Evolutionary conservation across 2,888 invertebrate genomes (phyloP).

Genomic region (Ametastegia equiseti): DNA sequence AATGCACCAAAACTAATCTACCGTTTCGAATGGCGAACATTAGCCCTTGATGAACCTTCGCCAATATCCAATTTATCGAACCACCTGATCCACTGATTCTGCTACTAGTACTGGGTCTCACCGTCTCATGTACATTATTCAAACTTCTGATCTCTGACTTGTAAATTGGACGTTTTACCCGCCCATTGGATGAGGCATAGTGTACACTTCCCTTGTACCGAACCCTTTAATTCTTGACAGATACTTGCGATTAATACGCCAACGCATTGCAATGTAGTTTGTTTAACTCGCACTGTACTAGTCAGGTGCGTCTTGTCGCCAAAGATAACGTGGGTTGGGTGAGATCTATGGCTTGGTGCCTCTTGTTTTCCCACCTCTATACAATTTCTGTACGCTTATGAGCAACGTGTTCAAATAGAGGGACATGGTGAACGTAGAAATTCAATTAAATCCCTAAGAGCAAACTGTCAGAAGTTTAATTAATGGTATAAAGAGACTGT

Average conservation of each 20-base stretch:
- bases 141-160: conserved; percentile 8
- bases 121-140: not conserved
- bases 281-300: not conserved
- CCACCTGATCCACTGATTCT: not conserved
- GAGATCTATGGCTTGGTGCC: conserved; percentile 26
- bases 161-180: conserved; percentile 19
- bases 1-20: too few relatives aligned
- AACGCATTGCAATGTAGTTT: conserved; percentile 3
- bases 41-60: not conserved
- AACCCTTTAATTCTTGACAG: conserved; percentile 12
- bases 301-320: conserved; percentile 42
- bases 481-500: conserved; percentile 3
- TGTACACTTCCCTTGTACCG: not conserved
- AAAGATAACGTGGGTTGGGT: conserved; percentile 30
- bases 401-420: not conserved
- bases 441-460: conserved; percentile 21
- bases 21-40: not conserved
- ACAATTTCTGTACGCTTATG: not conserved
- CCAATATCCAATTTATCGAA: not conserved
- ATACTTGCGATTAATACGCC: conserved; percentile 30
- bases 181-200: conserved; percentile 8
- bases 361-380: not conserved
- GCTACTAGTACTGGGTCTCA: not conserved
- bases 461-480: conserved; percentile 26
- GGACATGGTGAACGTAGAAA: not conserved